Evolutionary conservation across 1,140 invertebrate genomes (phyloP), one percentile per base, ranked within the genome.

Genomic region (Drosophila baimaii): DNA sequence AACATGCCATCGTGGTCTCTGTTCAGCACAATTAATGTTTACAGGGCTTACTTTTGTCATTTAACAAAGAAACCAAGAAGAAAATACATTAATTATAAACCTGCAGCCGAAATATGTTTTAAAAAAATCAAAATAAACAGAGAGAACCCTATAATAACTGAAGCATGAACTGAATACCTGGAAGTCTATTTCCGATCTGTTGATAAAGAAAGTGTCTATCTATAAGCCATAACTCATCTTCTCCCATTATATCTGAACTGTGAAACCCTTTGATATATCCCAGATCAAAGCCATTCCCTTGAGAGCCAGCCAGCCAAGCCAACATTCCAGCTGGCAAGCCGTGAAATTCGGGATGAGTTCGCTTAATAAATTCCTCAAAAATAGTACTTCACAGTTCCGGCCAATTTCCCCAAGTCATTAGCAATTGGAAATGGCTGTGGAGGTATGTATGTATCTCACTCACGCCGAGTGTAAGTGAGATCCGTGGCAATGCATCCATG

Each of bases 351-450:
- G 43, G 27, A 46, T 68, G 47, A 44, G 64, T 68, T 55, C 29
- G 23, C 29, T 68, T 68, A 70, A 70, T 70, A 46, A 70, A 69
- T 71, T 71, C 41, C 43, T 70, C 43, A 58, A 49, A 52, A 71
- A 49, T 21, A 31, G 21, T 41, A 17, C 21, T 71, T 58, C 17
- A 56, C 68, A 70, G 68, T 70, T 70, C 65, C 25, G 43, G 43
- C 51, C 65, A n/a, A 71, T 49, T 71, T 58, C 43, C 68, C 37
- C 21, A 25, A 71, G 68, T 29, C 52, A 71, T 71, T 71, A 71
- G 52, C 68, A 55, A 71, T 71, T 71, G 66, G 68, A 71, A 71
- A 71, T 70, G 68, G 61, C 46, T 21, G 29, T 13, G 46, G 51
- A 47, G 55, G 65, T n/a, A n/a, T n/a, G n/a, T n/a, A n/a, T n/a